Conservation (phyloP, 2,113 vertebrate genomes). For the Pelusios castaneus region DNA sequence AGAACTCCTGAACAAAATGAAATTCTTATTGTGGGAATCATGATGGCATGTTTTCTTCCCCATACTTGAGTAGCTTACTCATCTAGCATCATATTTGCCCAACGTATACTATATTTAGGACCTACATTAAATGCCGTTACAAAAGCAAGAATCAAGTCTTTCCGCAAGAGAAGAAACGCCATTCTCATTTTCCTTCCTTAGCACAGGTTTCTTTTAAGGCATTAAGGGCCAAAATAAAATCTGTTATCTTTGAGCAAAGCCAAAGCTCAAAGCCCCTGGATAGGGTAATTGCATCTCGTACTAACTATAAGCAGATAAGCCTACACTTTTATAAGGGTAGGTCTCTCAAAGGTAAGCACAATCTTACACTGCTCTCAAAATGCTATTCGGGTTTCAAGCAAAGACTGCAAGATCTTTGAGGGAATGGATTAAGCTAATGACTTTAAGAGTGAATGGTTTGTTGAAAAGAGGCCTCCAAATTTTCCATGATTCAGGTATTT, state of each 20-base stretch:
- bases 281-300: background rate
- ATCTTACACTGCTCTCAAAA: background rate
- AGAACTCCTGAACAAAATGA: constrained; percentile 1
- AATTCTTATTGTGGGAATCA: constrained; percentile 5
- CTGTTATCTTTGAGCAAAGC: background rate
- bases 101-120: background rate
- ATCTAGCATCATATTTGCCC: background rate
- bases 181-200: background rate
- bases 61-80: background rate
- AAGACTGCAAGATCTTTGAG: background rate
- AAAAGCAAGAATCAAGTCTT: background rate
- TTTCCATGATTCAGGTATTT: background rate
- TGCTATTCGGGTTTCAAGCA: background rate
- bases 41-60: fast-evolving
- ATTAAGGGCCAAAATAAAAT: background rate
- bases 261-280: background rate
- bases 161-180: background rate
- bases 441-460: background rate
- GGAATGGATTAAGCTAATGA: background rate
- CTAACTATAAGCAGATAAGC: background rate
- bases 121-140: background rate
- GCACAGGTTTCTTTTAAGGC: background rate
- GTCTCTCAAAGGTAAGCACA: background rate
- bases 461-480: background rate
- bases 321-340: background rate